Percentiles rank a stretch among this genome's conserved stretches.
phyloP scores from a whole-genome alignment of 1,140 invertebrate species.

The Cepaea nemoralis region DNA sequence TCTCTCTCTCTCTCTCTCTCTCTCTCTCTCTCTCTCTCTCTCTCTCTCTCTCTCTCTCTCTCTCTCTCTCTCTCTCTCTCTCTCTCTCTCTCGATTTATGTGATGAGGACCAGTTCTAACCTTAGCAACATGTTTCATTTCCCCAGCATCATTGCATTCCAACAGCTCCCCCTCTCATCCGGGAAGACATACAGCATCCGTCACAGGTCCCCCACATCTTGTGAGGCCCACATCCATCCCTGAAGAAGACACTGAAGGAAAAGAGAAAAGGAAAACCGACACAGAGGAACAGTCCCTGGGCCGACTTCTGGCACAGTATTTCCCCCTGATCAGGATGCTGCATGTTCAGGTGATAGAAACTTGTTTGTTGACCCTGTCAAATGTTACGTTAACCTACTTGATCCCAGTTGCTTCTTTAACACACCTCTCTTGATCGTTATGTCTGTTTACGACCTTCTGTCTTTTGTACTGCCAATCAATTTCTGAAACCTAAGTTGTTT shows the following conservation, averaged over 20 bases:
- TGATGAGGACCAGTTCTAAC: no score
- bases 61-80: background rate
- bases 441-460: no score
- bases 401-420: no score
- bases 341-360: constrained; percentile 68
- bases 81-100: background rate
- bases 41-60: background rate
- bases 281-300: constrained; percentile 39
- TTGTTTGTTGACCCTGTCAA: no score
- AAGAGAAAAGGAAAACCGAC: constrained; percentile 9
- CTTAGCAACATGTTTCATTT: no score
- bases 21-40: no score
- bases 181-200: constrained; percentile 42
- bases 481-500: no score
- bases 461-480: no score
- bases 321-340: constrained; percentile 61
- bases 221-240: constrained; percentile 32
- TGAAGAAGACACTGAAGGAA: background rate
- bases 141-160: constrained; percentile 57
- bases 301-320: constrained; percentile 52
- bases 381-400: no score
- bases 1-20: no score
- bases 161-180: constrained; percentile 57
- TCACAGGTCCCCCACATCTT: constrained; percentile 43
- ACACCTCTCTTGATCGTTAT: no score